A percentile compares a stretch with the other conserved stretches of the same genome.
These are phyloP conservation scores for Ceratotherium simum DNA, from an alignment of 2,113 vertebrate species.

Conservation along the genomic window DNA sequence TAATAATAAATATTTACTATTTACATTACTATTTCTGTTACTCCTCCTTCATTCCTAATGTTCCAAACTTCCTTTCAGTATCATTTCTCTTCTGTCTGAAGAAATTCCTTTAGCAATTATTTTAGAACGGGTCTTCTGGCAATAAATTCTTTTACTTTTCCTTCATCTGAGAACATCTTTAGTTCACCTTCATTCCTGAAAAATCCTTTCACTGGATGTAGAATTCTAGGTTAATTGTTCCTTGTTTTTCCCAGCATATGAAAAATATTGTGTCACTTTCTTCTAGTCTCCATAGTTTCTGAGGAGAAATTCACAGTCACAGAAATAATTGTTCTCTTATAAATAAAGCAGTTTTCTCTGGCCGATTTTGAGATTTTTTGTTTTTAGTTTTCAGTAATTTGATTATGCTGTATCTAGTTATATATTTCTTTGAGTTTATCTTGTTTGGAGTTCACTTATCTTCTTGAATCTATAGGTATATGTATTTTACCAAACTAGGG, in stretches of 20 bases:
- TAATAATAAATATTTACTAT: not conserved
- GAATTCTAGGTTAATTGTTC: not conserved
- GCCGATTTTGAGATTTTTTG: not conserved
- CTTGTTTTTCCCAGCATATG: not conserved
- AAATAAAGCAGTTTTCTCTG: not conserved
- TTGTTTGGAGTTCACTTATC: not conserved
- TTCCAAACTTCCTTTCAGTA: not conserved
- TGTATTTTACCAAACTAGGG: not conserved
- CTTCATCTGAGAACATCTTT: constrained; percentile 19
- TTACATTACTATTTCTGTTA: not conserved
- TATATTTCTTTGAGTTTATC: constrained; percentile 26
- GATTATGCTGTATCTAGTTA: not conserved
- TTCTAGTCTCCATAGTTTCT: not conserved
- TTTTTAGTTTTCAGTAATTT: constrained; percentile 1
- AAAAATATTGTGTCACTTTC: not conserved
- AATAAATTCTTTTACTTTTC: constrained; percentile 6
- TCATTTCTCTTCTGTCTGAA: not conserved
- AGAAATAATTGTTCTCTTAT: not conserved
- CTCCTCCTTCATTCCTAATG: not conserved
- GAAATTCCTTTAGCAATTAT: constrained; percentile 12
- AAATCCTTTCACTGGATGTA: not conserved
- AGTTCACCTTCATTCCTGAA: not conserved
- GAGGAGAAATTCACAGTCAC: not conserved
- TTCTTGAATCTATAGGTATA: constrained; percentile 41
- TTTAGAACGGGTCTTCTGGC: constrained; percentile 10